Percentiles rank a stretch among this genome's conserved stretches.
These are phyloP conservation scores for Antedon mediterranea DNA, from an alignment of 53 echinoderm and acorn worm species.

Conservation along the genomic window DNA sequence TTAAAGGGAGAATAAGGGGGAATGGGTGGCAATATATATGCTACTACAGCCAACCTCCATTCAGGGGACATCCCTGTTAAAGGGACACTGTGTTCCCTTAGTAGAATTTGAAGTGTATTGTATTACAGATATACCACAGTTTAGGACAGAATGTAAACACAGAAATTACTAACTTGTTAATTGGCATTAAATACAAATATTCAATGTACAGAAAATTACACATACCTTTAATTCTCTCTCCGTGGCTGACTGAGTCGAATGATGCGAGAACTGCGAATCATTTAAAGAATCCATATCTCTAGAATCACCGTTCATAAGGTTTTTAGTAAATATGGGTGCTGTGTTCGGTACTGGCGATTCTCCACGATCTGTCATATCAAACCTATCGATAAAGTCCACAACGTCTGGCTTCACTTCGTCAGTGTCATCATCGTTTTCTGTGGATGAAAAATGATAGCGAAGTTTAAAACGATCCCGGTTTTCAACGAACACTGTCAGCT, in stretches of 20 bases:
- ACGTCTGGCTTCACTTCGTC: constrained; percentile 61
- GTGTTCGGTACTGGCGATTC: constrained; percentile 37
- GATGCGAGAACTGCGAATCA: not conserved
- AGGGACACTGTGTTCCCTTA: too few relatives aligned
- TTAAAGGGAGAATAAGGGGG: too few relatives aligned
- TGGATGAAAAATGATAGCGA: not conserved
- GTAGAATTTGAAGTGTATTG: too few relatives aligned
- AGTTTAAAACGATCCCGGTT: not conserved
- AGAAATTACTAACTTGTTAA: too few relatives aligned
- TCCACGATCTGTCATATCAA: constrained; percentile 38
- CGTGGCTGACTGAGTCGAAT: not conserved
- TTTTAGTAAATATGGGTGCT: not conserved
- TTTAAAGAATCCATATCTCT: not conserved
- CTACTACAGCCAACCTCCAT: too few relatives aligned
- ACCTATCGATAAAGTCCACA: constrained; percentile 68
- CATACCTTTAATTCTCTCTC: not conserved
- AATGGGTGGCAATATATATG: too few relatives aligned
- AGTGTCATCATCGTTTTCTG: constrained; percentile 47
- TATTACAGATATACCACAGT: too few relatives aligned
- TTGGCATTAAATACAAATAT: too few relatives aligned
- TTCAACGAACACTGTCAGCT: too few relatives aligned
- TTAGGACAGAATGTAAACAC: too few relatives aligned
- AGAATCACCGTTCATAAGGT: not conserved
- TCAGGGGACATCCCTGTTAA: too few relatives aligned
- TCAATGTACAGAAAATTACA: not conserved